Evolutionary conservation across 2,113 vertebrate genomes (phyloP).

Genomic region (Fulmarus glacialis): DNA sequence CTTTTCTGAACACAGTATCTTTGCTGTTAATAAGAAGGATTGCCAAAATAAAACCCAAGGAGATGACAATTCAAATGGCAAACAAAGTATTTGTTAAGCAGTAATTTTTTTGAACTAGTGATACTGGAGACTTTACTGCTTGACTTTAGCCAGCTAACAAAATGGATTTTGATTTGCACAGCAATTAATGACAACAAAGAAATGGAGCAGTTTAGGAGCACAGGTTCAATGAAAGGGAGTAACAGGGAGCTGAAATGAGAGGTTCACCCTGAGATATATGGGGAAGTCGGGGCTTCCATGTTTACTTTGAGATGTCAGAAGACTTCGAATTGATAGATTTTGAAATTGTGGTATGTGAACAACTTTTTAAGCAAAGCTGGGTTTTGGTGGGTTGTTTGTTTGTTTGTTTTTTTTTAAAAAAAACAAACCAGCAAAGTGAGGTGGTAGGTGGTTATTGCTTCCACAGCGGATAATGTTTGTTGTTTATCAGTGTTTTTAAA

Average conservation of each 20-base stretch:
- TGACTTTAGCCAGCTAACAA: not conserved
- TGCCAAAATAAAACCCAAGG: not conserved
- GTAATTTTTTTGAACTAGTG: not conserved
- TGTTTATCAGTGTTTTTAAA: not conserved
- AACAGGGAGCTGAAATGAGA: not conserved
- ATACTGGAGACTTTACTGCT: not conserved
- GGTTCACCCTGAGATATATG: not conserved
- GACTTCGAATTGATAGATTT: not conserved
- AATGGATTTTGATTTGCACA: not conserved
- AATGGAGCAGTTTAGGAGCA: not conserved
- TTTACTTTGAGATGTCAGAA: not conserved
- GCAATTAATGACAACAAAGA: not conserved
- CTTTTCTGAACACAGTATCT: not conserved
- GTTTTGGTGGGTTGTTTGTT: not conserved
- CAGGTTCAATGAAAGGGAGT: not conserved
- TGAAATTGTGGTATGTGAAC: not conserved
- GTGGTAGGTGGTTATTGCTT: not conserved
- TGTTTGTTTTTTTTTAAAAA: not conserved
- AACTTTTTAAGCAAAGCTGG: not conserved
- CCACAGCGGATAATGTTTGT: not conserved
- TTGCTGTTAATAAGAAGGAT: not conserved
- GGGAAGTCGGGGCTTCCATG: fast-evolving
- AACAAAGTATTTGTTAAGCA: not conserved
- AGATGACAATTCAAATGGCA: not conserved
- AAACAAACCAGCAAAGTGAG: not conserved